Evolutionary conservation across 2,113 vertebrate species (phyloP).

Genomic region (Salvator merianae): DNA sequence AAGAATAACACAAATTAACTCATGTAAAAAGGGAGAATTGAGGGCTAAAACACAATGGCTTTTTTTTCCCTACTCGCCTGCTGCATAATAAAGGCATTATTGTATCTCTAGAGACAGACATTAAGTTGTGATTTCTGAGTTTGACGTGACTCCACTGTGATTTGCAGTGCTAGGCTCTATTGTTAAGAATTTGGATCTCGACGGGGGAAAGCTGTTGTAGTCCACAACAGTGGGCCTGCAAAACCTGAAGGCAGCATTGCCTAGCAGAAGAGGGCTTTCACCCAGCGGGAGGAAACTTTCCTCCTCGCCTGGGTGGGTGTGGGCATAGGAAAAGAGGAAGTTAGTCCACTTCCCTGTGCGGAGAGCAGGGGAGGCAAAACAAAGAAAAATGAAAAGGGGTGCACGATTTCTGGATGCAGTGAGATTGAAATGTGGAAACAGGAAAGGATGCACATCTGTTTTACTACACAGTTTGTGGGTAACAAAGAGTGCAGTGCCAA

Average conservation of each 20-base stretch:
- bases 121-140: conserved; percentile 35
- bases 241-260: conserved; percentile 37
- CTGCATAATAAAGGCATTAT: conserved; percentile 1
- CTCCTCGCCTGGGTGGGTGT: conserved; percentile 16
- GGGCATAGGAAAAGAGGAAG: background rate
- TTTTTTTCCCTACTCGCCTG: background rate
- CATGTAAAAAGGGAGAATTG: background rate
- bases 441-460: background rate
- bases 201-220: background rate
- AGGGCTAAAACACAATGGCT: background rate
- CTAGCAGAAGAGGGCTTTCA: conserved; percentile 8
- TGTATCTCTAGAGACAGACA: conserved; percentile 9
- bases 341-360: conserved; percentile 1
- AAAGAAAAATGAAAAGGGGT: conserved; percentile 12
- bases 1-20: background rate
- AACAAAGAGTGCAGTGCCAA: too few relatives aligned
- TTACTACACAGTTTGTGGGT: background rate
- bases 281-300: background rate
- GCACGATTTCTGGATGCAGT: background rate
- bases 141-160: conserved; percentile 33
- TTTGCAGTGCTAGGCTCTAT: conserved; percentile 46
- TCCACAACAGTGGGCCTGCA: conserved; percentile 50
- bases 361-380: background rate
- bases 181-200: conserved; percentile 2
- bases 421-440: background rate